These are phyloP conservation scores for Sorex fumeus DNA, from an alignment of 2,113 vertebrate species.

Conservation along the genomic window DNA sequence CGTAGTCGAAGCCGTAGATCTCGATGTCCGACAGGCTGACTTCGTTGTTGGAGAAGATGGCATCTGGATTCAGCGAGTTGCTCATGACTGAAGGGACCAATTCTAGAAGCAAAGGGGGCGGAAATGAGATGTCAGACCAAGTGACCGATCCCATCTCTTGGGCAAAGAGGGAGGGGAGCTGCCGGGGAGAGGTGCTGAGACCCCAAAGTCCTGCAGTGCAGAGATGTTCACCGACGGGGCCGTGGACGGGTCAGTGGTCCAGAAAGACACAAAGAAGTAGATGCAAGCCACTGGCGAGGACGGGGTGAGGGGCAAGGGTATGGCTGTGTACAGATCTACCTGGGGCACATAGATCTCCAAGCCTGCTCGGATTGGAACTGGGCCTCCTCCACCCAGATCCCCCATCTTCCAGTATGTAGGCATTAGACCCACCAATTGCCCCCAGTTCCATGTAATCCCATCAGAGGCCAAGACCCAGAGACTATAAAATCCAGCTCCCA, in stretches of 20 bases:
- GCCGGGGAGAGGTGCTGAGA: not conserved
- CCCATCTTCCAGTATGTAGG: too few relatives aligned
- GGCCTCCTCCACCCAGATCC: too few relatives aligned
- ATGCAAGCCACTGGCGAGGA: not conserved
- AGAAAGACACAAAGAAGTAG: not conserved
- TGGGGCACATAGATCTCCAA: too few relatives aligned
- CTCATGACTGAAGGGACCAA: slow-evolving; percentile 92
- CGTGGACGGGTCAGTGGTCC: not conserved
- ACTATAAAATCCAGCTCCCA: too few relatives aligned
- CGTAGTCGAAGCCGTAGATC: slow-evolving; percentile 99
- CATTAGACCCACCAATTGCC: too few relatives aligned
- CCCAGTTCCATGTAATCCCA: too few relatives aligned
- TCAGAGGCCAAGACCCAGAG: too few relatives aligned
- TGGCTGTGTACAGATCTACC: too few relatives aligned
- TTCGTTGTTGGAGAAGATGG: slow-evolving; percentile 99
- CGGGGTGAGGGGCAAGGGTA: too few relatives aligned
- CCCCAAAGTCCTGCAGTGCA: too few relatives aligned
- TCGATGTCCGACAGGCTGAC: slow-evolving; percentile 97
- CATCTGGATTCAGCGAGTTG: slow-evolving; percentile 94
- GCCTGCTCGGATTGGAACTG: too few relatives aligned
- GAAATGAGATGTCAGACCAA: not conserved
- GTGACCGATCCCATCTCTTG: not conserved
- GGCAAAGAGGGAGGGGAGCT: not conserved
- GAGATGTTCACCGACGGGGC: too few relatives aligned
- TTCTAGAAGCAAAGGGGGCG: slow-evolving; percentile 84